Evolutionary conservation across 2,797 vertebrate species (phyloP).

Genomic region (Acanthis flammea): DNA sequence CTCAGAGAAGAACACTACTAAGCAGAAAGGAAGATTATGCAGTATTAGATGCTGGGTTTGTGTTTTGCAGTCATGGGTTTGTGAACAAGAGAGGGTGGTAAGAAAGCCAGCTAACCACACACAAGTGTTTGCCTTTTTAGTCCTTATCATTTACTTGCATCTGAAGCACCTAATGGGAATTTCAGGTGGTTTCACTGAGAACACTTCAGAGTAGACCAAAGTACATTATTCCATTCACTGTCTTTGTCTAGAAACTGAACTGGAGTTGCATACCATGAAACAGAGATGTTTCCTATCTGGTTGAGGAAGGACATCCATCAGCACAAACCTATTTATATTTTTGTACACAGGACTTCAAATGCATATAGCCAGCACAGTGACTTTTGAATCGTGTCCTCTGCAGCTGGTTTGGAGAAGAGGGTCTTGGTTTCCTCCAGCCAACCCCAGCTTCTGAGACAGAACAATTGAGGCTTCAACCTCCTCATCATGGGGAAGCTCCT

Average conservation of each 20-base stretch:
- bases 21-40: background rate
- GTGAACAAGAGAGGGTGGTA: background rate
- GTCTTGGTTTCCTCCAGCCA: background rate
- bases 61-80: background rate
- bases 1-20: background rate
- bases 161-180: background rate
- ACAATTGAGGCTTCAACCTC: background rate
- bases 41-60: background rate
- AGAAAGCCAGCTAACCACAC: background rate
- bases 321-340: background rate
- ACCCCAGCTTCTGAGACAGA: background rate
- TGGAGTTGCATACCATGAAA: background rate
- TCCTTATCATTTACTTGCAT: background rate
- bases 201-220: background rate
- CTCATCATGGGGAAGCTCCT: background rate
- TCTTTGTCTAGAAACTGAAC: background rate
- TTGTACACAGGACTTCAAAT: background rate
- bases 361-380: background rate
- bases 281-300: background rate
- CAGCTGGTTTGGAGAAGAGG: background rate
- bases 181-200: background rate
- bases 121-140: background rate
- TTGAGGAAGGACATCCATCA: background rate
- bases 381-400: fast-evolving
- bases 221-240: background rate